Percentiles rank a stretch among this genome's conserved stretches.
phyloP scores from a whole-genome alignment of 2,797 vertebrate genomes.

The Thalassophryne amazonica region DNA sequence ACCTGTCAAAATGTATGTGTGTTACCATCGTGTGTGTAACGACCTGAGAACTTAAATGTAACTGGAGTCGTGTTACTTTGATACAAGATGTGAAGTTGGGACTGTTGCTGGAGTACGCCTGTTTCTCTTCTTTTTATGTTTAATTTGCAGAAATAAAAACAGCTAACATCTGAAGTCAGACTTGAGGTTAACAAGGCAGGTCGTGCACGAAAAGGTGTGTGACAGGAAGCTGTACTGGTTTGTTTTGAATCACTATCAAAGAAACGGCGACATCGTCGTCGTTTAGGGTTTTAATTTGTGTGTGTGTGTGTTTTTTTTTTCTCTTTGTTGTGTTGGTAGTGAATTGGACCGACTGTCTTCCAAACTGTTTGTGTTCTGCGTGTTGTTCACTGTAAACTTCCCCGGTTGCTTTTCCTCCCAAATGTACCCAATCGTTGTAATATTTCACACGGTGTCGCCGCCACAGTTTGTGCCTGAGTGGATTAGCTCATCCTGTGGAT shows the following conservation, averaged over 20 bases:
- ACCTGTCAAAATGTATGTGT: not conserved
- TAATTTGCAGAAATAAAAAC: not conserved
- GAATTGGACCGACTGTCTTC: conserved; percentile 42
- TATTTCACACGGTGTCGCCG: too few relatives aligned
- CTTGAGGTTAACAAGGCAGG: conserved; percentile 2
- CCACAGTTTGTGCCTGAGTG: conserved; percentile 58
- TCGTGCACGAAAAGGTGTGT: conserved; percentile 18
- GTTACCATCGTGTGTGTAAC: conserved; percentile 9
- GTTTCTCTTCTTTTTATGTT: conserved; percentile 9
- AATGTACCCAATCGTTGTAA: too few relatives aligned
- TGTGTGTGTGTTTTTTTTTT: conserved; percentile 1
- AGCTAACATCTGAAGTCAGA: conserved; percentile 16
- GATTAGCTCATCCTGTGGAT: conserved; percentile 42
- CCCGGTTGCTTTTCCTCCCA: not conserved
- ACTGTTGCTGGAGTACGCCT: conserved; percentile 29
- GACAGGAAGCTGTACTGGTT: conserved; percentile 25
- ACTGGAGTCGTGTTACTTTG: conserved; percentile 14
- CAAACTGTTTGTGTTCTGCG: conserved; percentile 15
- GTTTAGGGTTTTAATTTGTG: conserved; percentile 38
- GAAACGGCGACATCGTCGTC: conserved; percentile 13
- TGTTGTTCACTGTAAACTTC: conserved; percentile 10
- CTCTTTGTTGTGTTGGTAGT: conserved; percentile 26
- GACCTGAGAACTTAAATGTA: not conserved
- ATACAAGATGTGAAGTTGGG: conserved; percentile 35
- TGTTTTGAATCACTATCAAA: conserved; percentile 22